These are phyloP conservation scores for Exocentrus adspersus DNA, from an alignment of 2,888 invertebrate species.

Conservation along the genomic window DNA sequence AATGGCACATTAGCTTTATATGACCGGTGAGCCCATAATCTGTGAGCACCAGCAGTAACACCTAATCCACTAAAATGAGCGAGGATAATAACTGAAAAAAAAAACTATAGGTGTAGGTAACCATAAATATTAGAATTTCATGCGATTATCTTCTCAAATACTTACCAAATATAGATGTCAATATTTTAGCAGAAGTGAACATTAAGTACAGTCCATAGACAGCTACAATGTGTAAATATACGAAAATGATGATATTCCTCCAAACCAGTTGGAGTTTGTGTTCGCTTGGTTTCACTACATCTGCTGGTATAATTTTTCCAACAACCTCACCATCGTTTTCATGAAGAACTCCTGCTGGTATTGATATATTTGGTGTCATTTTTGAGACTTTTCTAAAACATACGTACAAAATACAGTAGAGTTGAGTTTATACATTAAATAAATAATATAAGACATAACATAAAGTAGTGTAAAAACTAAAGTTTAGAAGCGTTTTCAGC, in stretches of 20 bases:
- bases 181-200: conserved; percentile 58
- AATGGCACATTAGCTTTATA: conserved; percentile 92
- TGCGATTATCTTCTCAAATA: too few relatives aligned
- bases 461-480: too few relatives aligned
- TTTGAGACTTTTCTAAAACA: too few relatives aligned
- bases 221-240: conserved; percentile 74
- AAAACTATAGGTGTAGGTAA: too few relatives aligned
- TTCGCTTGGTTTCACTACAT: conserved; percentile 63
- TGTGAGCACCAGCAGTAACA: conserved; percentile 92
- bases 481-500: too few relatives aligned
- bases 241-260: conserved; percentile 80
- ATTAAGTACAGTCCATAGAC: conserved; percentile 72
- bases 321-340: conserved; percentile 72
- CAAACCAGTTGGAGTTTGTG: conserved; percentile 75
- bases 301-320: conserved; percentile 44
- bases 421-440: too few relatives aligned
- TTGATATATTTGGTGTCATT: conserved; percentile 60
- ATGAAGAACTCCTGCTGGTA: conserved; percentile 70
- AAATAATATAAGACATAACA: too few relatives aligned
- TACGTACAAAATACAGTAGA: too few relatives aligned
- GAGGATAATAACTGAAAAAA: conserved; percentile 38
- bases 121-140: too few relatives aligned
- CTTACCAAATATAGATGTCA: conserved; percentile 70
- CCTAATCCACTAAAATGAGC: conserved; percentile 64
- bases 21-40: conserved; percentile 91